Conservation (phyloP, 2,113 vertebrate genomes). For the Excalfactoria chinensis region DNA sequence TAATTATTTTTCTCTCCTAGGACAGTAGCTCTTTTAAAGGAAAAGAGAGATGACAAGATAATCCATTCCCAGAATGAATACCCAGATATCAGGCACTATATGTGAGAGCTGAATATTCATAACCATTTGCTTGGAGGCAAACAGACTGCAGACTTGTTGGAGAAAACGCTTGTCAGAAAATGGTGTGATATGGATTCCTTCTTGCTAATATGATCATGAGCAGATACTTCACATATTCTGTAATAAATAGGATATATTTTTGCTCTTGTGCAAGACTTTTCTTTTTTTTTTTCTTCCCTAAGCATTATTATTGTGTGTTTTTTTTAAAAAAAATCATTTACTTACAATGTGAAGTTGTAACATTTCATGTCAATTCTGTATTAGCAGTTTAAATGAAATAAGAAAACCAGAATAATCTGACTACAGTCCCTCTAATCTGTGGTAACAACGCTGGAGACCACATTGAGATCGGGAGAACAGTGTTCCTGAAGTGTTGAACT, state of each 20-base stretch:
- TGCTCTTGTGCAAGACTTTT: not conserved
- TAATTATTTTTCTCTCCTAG: not conserved
- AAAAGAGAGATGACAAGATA: not conserved
- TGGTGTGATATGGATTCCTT: not conserved
- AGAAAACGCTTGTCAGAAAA: not conserved
- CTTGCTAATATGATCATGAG: not conserved
- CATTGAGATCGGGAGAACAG: not conserved
- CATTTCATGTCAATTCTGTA: not conserved
- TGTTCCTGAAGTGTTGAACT: not conserved
- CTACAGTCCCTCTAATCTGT: not conserved
- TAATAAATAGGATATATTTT: not conserved
- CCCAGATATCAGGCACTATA: not conserved
- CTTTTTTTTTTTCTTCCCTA: not conserved
- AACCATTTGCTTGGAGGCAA: not conserved
- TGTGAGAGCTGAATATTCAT: slow-evolving; percentile 18
- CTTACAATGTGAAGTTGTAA: not conserved
- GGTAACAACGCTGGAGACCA: not conserved
- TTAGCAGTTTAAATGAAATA: not conserved
- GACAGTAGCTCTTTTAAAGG: not conserved
- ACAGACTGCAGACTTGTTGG: not conserved
- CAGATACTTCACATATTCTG: not conserved
- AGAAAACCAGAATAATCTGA: not conserved
- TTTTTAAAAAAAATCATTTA: not conserved
- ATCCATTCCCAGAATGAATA: not conserved
- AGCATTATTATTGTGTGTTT: too few species aligned